Evolutionary conservation across 2,113 vertebrate species (phyloP).

Genomic region (Haliaeetus leucogaster): DNA sequence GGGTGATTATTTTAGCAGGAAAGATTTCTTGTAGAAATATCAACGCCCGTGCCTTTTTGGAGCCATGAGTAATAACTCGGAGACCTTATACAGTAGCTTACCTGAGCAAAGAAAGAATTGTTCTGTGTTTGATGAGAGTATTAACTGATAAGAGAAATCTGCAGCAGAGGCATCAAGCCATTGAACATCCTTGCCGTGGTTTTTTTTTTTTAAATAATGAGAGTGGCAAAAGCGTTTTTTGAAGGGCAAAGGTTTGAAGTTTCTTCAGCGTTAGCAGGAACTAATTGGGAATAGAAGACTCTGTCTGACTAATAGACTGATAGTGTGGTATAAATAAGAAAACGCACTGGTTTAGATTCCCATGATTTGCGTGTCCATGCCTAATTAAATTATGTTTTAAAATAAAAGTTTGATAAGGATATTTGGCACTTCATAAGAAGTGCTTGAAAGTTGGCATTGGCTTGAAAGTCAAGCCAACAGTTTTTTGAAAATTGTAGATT

Average conservation of each 20-base stretch:
- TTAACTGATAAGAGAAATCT: not conserved
- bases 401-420: not conserved
- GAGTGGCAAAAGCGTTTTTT: not conserved
- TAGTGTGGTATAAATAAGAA: not conserved
- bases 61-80: rapidly evolving
- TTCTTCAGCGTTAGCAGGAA: not conserved
- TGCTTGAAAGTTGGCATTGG: not conserved
- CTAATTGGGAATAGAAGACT: not conserved
- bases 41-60: not conserved
- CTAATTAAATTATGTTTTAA: not conserved
- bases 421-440: not conserved
- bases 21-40: not conserved
- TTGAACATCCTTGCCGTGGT: not conserved
- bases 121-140: not conserved
- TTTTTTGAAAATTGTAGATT: not conserved
- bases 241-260: not conserved
- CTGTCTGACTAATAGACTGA: not conserved
- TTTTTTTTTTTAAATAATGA: not conserved
- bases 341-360: not conserved
- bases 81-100: not conserved
- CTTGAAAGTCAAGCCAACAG: not conserved
- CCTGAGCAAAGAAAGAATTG: not conserved
- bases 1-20: not conserved
- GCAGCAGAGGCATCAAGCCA: not conserved
- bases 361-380: rapidly evolving